phyloP scores from a whole-genome alignment of 1,140 invertebrate species.

The Holcopasites calliopsidis region DNA sequence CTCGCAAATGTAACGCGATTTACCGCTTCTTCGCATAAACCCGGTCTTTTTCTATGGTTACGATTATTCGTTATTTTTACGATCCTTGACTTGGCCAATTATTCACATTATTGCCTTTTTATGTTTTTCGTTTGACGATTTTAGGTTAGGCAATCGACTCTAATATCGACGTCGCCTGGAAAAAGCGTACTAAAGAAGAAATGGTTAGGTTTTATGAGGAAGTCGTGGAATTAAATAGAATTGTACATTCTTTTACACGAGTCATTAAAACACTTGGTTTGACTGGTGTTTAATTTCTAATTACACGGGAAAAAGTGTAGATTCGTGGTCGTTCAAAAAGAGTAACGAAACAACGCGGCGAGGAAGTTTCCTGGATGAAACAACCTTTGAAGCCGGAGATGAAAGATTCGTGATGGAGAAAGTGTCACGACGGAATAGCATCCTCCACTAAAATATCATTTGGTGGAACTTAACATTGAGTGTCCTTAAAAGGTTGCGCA shows the following conservation, averaged over 20 bases:
- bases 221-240: too few relatives aligned
- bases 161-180: too few relatives aligned
- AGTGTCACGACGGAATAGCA: constrained; percentile 1
- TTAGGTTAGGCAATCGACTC: too few relatives aligned
- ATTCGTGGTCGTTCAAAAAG: too few relatives aligned
- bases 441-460: background rate
- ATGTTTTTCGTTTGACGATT: background rate
- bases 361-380: too few relatives aligned
- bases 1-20: background rate
- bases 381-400: background rate
- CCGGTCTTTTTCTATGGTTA: background rate
- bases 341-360: too few relatives aligned
- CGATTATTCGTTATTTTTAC: background rate
- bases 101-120: background rate
- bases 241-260: too few relatives aligned
- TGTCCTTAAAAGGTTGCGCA: background rate
- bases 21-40: background rate
- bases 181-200: too few relatives aligned
- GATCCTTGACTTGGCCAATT: background rate
- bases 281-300: too few relatives aligned
- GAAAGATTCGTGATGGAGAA: constrained; percentile 14
- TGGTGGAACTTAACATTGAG: background rate
- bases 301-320: too few relatives aligned
- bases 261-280: too few relatives aligned
- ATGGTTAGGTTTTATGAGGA: too few relatives aligned